These are phyloP conservation scores for Oreochromis niloticus DNA, from an alignment of 2,113 vertebrate species.

Conservation along the genomic window DNA sequence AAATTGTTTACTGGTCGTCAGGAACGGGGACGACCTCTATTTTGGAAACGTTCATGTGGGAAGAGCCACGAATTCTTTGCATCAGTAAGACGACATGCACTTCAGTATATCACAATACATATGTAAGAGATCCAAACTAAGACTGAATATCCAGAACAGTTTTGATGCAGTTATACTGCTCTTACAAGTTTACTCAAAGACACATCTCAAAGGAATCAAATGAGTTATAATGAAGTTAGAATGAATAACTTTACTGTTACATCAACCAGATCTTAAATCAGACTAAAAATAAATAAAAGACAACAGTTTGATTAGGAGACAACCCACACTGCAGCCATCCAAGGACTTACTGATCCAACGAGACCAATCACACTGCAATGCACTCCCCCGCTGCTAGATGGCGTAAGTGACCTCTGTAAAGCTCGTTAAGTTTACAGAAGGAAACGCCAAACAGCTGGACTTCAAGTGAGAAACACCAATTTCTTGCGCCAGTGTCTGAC, in stretches of 20 bases:
- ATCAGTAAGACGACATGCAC: neutral
- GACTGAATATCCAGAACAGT: neutral
- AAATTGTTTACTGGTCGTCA: neutral
- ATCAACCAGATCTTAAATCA: neutral
- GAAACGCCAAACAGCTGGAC: neutral
- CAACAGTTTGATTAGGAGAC: neutral
- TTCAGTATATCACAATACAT: neutral
- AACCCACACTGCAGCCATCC: neutral
- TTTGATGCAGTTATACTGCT: neutral
- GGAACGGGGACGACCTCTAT: neutral
- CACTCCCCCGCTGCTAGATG: slow-evolving; percentile 63
- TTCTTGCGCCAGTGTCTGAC: neutral
- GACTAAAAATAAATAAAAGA: neutral
- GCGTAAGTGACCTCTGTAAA: slow-evolving; percentile 56
- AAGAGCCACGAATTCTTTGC: neutral
- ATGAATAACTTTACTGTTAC: neutral
- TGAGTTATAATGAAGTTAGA: neutral
- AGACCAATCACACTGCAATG: slow-evolving; percentile 28
- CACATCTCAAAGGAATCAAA: neutral
- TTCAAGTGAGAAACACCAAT: neutral
- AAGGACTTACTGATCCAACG: neutral
- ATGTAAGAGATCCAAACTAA: neutral
- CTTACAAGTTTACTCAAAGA: neutral
- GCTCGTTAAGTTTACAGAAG: neutral
- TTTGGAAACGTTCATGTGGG: neutral